phyloP scores from a whole-genome alignment of 1,140 invertebrate genomes.

The Brachystomella parvula region DNA sequence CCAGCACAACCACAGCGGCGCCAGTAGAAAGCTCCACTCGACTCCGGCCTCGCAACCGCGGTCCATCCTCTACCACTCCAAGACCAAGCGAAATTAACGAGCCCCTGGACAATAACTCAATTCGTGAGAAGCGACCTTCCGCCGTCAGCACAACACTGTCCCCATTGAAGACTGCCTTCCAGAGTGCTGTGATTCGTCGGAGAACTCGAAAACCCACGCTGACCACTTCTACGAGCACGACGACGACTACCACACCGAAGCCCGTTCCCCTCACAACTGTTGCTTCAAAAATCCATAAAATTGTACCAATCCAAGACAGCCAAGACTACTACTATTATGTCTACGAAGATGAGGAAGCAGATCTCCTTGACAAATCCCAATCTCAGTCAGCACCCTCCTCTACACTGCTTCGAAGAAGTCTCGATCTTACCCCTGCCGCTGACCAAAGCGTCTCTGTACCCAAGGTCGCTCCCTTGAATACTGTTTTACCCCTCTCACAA shows the following conservation, averaged over 20 bases:
- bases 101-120: not conserved
- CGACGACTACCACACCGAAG: constrained; percentile 12
- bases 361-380: constrained; percentile 46
- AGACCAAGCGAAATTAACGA: not conserved
- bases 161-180: constrained; percentile 10
- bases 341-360: constrained; percentile 45
- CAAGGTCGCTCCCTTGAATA: not conserved
- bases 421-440: constrained; percentile 10
- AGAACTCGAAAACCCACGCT: constrained; percentile 29
- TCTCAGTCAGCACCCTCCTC: constrained; percentile 35
- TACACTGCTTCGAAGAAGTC: constrained; percentile 26
- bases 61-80: not conserved
- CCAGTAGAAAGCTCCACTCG: not conserved
- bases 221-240: constrained; percentile 17
- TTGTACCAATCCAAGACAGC: constrained; percentile 42
- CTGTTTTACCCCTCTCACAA: constrained; percentile 45
- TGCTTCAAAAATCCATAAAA: not conserved
- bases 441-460: not conserved
- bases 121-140: not conserved
- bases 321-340: constrained; percentile 41
- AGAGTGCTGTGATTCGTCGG: constrained; percentile 17
- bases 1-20: constrained; percentile 21
- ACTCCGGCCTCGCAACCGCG: not conserved
- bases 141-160: constrained; percentile 4
- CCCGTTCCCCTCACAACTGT: constrained; percentile 22